These are phyloP conservation scores for Lordiphosa andalusiaca DNA, from an alignment of 2,888 invertebrate genomes.

Conservation along the genomic window DNA sequence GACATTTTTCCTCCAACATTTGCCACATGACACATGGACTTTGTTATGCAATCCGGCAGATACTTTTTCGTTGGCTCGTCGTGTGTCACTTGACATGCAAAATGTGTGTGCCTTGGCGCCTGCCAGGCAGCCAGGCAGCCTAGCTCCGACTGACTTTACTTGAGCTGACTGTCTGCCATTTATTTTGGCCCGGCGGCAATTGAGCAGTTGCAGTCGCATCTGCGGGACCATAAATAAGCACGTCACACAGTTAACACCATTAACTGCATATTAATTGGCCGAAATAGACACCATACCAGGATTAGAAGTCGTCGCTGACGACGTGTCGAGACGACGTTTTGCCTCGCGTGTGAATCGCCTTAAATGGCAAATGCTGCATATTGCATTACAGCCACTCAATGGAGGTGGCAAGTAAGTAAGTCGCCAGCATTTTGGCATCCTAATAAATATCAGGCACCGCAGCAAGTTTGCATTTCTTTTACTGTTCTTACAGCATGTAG, in stretches of 20 bases:
- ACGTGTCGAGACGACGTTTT: slow-evolving; percentile 49
- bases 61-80: slow-evolving; percentile 32
- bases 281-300: slow-evolving; percentile 65
- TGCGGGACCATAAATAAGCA: slow-evolving; percentile 66
- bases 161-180: slow-evolving; percentile 31
- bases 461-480: slow-evolving; percentile 41
- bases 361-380: slow-evolving; percentile 39
- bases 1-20: slow-evolving; percentile 8
- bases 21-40: slow-evolving; percentile 6
- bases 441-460: slow-evolving; percentile 53
- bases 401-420: neutral
- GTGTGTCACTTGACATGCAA: slow-evolving; percentile 59
- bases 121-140: slow-evolving; percentile 12
- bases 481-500: slow-evolving; percentile 37
- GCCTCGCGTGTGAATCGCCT: slow-evolving; percentile 23
- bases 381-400: slow-evolving; percentile 44
- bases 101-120: slow-evolving; percentile 43
- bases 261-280: slow-evolving; percentile 75
- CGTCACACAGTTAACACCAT: slow-evolving; percentile 68
- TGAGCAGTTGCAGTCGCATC: slow-evolving; percentile 53
- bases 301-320: slow-evolving; percentile 43
- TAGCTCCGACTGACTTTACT: slow-evolving; percentile 29
- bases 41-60: slow-evolving; percentile 62
- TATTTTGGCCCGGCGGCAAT: slow-evolving; percentile 32
- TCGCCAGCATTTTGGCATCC: slow-evolving; percentile 24